These are phyloP conservation scores for Isurus oxyrinchus DNA, from an alignment of 2,113 vertebrate genomes.

Conservation along the genomic window DNA sequence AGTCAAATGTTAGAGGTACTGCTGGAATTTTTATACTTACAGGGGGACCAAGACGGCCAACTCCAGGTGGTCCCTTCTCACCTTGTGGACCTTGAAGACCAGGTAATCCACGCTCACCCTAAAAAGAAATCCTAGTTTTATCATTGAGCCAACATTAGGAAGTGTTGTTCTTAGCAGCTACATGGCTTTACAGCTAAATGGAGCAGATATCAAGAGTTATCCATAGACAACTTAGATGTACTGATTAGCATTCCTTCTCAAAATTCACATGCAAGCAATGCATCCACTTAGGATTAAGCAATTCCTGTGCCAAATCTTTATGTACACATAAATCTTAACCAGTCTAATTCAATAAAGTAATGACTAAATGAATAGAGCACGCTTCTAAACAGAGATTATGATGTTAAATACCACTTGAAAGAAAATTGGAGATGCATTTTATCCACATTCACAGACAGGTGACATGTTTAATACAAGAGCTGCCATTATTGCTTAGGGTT, in stretches of 20 bases:
- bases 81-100: conserved; percentile 80
- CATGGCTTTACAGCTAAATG: background rate
- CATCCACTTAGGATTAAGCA: background rate
- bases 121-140: background rate
- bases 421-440: background rate
- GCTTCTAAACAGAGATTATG: background rate
- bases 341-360: background rate
- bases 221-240: background rate
- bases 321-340: background rate
- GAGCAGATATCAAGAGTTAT: background rate
- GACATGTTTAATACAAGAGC: background rate
- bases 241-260: background rate
- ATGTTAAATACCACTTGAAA: background rate
- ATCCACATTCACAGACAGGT: background rate
- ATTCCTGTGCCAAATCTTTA: background rate
- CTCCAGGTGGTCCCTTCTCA: conserved; percentile 75
- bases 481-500: background rate
- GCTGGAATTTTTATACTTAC: conserved; percentile 64
- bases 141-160: background rate
- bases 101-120: conserved; percentile 90
- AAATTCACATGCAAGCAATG: conserved; percentile 15
- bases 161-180: background rate
- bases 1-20: background rate
- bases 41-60: conserved; percentile 63
- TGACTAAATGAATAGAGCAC: background rate